Percentiles rank a stretch among this genome's conserved stretches.
phyloP scores from a whole-genome alignment of 2,113 vertebrate genomes.

The Clupea harengus region DNA sequence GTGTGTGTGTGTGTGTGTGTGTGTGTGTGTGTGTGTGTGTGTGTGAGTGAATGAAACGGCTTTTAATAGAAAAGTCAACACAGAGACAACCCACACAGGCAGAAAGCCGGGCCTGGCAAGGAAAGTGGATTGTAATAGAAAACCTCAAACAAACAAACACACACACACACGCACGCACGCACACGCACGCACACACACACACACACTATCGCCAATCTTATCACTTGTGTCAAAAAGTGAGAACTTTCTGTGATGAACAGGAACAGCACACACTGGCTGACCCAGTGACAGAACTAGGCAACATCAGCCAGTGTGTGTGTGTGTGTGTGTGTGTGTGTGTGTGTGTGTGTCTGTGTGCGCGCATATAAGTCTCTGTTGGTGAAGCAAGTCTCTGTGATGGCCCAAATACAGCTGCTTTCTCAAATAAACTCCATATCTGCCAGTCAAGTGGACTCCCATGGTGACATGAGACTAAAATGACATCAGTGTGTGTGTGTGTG shows the following conservation, averaged over 20 bases:
- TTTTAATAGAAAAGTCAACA: constrained; percentile 1
- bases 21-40: neutral
- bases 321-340: neutral
- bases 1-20: neutral
- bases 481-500: constrained; percentile 13
- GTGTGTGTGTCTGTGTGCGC: neutral
- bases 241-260: constrained; percentile 10
- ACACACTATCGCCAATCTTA: neutral
- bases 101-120: neutral
- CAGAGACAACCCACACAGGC: neutral
- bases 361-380: neutral
- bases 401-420: neutral
- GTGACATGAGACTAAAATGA: constrained; percentile 17
- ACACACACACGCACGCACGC: neutral
- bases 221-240: neutral
- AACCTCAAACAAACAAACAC: neutral
- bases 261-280: neutral
- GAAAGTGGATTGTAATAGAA: neutral
- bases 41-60: neutral
- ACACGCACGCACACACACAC: neutral
- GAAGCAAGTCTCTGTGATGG: neutral
- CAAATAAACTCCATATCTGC: constrained; percentile 2
- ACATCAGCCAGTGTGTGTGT: neutral
- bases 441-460: constrained; percentile 12
- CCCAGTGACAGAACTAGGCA: neutral